phyloP scores from a whole-genome alignment of 1,140 invertebrate species.

The Gerris buenoi region DNA sequence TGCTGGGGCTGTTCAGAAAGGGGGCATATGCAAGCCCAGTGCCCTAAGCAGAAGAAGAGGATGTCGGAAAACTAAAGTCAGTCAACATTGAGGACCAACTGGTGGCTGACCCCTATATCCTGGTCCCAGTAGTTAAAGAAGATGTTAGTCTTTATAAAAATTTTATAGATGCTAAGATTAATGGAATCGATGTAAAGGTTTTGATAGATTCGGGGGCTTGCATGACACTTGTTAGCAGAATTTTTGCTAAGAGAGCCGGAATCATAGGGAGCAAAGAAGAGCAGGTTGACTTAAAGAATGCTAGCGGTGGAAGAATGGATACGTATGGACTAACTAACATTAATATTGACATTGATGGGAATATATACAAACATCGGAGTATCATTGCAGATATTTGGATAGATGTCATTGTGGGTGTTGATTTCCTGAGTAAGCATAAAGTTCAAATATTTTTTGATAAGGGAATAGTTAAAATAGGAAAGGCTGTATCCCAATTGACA shows the following conservation, averaged over 20 bases:
- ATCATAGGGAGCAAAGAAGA: not conserved
- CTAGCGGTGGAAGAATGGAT: not conserved
- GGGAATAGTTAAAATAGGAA: not conserved
- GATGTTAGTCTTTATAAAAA: not conserved
- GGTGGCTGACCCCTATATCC: not conserved
- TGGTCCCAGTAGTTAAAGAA: not conserved
- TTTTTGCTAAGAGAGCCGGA: not conserved
- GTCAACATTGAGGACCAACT: not conserved
- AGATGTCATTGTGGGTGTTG: not conserved
- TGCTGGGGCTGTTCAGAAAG: not conserved
- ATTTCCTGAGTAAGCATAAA: not conserved
- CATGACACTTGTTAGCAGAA: not conserved
- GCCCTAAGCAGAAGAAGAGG: not conserved
- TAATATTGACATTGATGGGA: not conserved
- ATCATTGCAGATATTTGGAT: not conserved
- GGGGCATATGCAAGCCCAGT: not conserved
- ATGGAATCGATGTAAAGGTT: not conserved
- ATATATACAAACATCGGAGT: not conserved
- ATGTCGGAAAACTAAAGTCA: not conserved
- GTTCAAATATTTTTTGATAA: not conserved
- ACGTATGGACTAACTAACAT: not conserved
- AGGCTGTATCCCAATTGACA: not conserved
- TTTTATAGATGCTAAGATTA: not conserved
- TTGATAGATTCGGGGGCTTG: not conserved
- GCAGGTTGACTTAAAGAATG: not conserved